Conservation (phyloP, 2,888 invertebrate genomes). For the Tryphoninae sp. region DNA sequence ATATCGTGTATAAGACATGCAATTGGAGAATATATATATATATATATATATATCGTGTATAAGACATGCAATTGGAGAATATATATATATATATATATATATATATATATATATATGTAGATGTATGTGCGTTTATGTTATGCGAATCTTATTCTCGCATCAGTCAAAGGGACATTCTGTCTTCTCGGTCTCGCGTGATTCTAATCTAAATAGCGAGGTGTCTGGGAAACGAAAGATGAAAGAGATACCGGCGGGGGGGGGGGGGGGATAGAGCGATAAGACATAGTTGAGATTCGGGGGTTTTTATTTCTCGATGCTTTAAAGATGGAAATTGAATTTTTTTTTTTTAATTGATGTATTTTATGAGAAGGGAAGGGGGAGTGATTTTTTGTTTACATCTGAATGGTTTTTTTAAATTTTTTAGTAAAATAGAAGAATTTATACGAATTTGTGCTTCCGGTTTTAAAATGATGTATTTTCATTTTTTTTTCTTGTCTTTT, state of each 20-base stretch:
- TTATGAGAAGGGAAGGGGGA: no score
- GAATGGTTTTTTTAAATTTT: no score
- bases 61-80: no score
- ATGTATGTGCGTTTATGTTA: conserved; percentile 5
- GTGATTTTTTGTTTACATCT: no score
- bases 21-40: no score
- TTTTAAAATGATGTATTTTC: background rate
- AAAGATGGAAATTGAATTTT: no score
- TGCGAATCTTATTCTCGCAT: conserved; percentile 40
- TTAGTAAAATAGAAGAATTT: background rate
- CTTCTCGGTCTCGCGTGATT: conserved; percentile 36
- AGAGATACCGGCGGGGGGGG: background rate
- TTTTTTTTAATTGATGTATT: no score
- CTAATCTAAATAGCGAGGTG: conserved; percentile 59
- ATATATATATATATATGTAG: background rate
- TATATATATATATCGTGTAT: background rate
- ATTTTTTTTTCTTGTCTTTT: background rate
- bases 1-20: no score
- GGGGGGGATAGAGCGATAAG: background rate
- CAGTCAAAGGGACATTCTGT: conserved; percentile 4
- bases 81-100: background rate
- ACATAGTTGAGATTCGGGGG: background rate
- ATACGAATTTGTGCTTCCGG: background rate
- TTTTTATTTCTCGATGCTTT: background rate
- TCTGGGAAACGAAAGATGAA: conserved; percentile 47